These are phyloP conservation scores for Macrotus californicus DNA, from an alignment of 2,113 vertebrate genomes.

Conservation along the genomic window DNA sequence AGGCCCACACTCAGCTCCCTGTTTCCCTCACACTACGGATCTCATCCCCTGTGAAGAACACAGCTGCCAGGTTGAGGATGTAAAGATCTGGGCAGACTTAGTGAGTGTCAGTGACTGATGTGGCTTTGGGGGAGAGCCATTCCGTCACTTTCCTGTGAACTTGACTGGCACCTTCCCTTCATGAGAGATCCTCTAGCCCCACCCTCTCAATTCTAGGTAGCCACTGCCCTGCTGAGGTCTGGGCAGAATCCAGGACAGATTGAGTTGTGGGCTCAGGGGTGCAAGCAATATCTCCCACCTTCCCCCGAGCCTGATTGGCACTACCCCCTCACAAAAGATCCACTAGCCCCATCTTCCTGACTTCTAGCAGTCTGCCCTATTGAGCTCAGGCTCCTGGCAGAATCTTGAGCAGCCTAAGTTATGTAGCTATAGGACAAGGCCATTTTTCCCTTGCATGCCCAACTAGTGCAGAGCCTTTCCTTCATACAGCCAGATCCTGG, in stretches of 20 bases:
- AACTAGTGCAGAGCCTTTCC: not conserved
- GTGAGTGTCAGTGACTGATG: not conserved
- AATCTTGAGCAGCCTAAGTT: not conserved
- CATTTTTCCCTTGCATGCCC: not conserved
- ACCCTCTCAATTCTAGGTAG: not conserved
- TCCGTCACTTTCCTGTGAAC: not conserved
- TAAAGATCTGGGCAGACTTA: not conserved
- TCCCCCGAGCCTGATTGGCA: not conserved
- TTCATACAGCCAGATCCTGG: not conserved
- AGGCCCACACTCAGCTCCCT: not conserved
- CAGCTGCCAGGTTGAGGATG: not conserved
- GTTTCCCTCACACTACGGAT: not conserved
- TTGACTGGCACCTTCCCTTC: not conserved
- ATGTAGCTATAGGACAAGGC: not conserved
- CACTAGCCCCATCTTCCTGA: not conserved
- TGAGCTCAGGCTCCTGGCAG: not conserved
- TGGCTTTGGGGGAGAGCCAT: not conserved
- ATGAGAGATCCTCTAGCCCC: not conserved
- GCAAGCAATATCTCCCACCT: not conserved
- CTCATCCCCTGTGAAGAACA: not conserved
- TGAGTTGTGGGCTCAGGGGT: not conserved
- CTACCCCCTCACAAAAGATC: not conserved
- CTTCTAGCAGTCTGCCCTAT: not conserved
- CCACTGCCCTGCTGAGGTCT: not conserved
- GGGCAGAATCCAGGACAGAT: too few relatives aligned